phyloP scores from a whole-genome alignment of 1,140 invertebrate species.

The Leptinotarsa lineolata region DNA sequence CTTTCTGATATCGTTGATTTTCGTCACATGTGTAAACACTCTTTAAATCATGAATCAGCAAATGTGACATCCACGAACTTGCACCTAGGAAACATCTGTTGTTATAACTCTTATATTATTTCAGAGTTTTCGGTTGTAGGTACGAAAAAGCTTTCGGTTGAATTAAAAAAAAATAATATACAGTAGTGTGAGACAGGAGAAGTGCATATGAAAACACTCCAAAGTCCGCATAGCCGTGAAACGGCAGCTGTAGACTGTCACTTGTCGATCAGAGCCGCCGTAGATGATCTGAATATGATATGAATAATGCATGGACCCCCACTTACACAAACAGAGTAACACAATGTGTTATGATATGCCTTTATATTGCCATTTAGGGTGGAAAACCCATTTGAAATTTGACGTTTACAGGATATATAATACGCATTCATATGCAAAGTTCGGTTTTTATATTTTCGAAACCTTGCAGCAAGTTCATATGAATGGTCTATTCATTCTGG shows the following conservation, averaged over 20 bases:
- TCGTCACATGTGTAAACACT: too few relatives aligned
- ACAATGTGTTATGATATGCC: constrained; percentile 53
- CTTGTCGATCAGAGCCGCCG: constrained; percentile 51
- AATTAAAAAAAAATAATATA: constrained; percentile 18
- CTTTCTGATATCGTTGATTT: too few relatives aligned
- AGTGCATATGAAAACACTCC: constrained; percentile 40
- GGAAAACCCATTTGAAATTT: constrained; percentile 54
- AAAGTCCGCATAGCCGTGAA: constrained; percentile 44
- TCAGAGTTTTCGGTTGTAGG: background rate
- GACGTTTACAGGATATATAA: constrained; percentile 54
- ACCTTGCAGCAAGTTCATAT: constrained; percentile 44
- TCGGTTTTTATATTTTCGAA: constrained; percentile 49
- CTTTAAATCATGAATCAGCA: too few relatives aligned
- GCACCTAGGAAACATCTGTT: constrained; percentile 18
- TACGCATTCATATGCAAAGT: constrained; percentile 53
- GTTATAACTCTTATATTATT: constrained; percentile 13
- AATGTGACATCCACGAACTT: background rate
- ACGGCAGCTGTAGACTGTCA: constrained; percentile 54
- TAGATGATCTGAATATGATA: constrained; percentile 52
- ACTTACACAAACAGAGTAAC: constrained; percentile 48
- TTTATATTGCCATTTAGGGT: constrained; percentile 52
- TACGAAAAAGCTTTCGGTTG: background rate
- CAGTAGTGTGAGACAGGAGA: constrained; percentile 15
- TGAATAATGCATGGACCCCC: constrained; percentile 53
- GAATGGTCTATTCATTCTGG: constrained; percentile 32